Base-by-base conservation (phyloP, 1,140 invertebrate genomes). In the Lucilia cuprina region DNA sequence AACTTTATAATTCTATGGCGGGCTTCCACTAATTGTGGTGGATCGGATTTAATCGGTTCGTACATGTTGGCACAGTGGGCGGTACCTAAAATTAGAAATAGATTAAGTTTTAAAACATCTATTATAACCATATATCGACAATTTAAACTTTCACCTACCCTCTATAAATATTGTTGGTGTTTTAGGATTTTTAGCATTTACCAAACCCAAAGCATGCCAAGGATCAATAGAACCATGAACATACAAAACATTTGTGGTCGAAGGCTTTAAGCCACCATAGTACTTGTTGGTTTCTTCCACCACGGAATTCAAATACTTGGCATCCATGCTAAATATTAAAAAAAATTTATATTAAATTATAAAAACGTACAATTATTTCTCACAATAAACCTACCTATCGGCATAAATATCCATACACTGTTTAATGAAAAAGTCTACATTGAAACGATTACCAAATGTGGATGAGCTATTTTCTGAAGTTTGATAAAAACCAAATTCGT, bases 401-500 rank as follows among this genome's bases (percentile, higher is more conserved):
- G 95, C 96, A 92, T 94, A 98, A 75, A 98, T 94, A 92, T 98
- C 97, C 50, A 91, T 89, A 88, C 98, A 99, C 89, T 97, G 96
- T 84, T 96, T 92, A 47, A 95, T 92, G 86, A 95, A 98, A 90
- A 96, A 98, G 30, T 96, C 93, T 0, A 96, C 88, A 0, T 95
- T 94, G 85, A 98, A 97, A 14, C 93, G 91, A 87, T 95, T 92
- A 0, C 96, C 95, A 89, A 98, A 98, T 14, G 96, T 93, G 86
- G 95, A 94, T 0, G 93, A 91, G 35, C 93, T 92, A 4, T 93
- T 93, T 14, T 95, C 94, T 0, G 97, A 97, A 0, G 96, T 97
- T 92, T 99, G 97, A 91, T 95, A 99, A 88, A 97, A 99, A 30
- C 97, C 98, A 91, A 98, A 99, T 91, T 99, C 97, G 19, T 96